phyloP scores from a whole-genome alignment of 2,888 invertebrate genomes.

The Lutraria lutraria region DNA sequence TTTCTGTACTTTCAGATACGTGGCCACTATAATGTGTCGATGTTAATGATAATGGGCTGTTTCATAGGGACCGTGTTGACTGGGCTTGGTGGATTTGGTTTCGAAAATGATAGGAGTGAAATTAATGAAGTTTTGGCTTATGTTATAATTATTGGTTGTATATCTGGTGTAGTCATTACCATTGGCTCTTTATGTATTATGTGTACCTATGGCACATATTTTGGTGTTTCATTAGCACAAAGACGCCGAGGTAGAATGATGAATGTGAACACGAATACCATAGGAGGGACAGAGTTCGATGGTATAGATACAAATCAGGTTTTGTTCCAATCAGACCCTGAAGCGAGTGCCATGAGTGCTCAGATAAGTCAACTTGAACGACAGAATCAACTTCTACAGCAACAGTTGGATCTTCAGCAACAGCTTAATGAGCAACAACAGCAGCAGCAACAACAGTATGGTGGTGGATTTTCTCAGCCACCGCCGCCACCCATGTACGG shows the following conservation, averaged over 20 bases:
- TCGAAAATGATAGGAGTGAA: neutral
- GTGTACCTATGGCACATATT: conserved; percentile 39
- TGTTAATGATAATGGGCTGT: conserved; percentile 39
- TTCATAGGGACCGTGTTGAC: conserved; percentile 5
- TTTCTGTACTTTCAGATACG: conserved; percentile 10
- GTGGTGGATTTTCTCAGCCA: conserved; percentile 32
- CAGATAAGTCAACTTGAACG: conserved; percentile 21
- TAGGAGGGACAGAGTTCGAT: neutral
- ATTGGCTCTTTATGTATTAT: conserved; percentile 19
- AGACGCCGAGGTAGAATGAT: neutral
- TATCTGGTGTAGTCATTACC: neutral
- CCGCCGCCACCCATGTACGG: conserved; percentile 24
- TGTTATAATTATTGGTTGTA: conserved; percentile 27
- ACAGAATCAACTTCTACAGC: conserved; percentile 38
- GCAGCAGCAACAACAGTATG: conserved; percentile 34
- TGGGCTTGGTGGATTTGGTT: neutral
- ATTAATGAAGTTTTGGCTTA: conserved; percentile 9
- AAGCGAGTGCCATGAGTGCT: neutral
- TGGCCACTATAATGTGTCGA: conserved; percentile 27
- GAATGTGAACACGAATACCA: neutral
- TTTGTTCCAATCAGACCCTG: no score
- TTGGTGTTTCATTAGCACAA: conserved; percentile 24
- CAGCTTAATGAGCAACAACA: conserved; percentile 41
- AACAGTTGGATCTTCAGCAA: conserved; percentile 34
- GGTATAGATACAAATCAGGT: neutral